Percentiles rank a stretch among this genome's conserved stretches.
These are phyloP conservation scores for Euplagia quadripunctaria DNA, from an alignment of 2,888 invertebrate genomes.

Conservation along the genomic window DNA sequence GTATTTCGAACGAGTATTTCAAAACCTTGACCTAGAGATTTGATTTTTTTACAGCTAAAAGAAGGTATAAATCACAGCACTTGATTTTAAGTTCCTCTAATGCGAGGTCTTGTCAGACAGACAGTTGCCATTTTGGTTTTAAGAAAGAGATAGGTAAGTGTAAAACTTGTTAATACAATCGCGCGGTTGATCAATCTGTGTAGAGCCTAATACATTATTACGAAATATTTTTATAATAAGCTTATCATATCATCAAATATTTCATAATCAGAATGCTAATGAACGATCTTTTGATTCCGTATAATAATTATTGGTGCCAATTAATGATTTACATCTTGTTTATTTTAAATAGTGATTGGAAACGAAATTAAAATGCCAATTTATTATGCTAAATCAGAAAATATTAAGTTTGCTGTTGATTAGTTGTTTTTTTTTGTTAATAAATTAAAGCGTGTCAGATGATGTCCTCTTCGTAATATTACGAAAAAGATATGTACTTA, in stretches of 20 bases:
- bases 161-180: neutral
- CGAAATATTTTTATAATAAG: conserved; percentile 40
- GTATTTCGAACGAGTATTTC: no score
- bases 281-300: conserved; percentile 33
- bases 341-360: conserved; percentile 46
- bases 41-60: no score
- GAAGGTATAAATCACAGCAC: no score
- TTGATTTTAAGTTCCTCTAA: neutral
- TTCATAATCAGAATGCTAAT: conserved; percentile 46
- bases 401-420: conserved; percentile 30
- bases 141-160: neutral
- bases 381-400: conserved; percentile 43
- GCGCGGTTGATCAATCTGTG: neutral
- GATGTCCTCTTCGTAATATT: neutral
- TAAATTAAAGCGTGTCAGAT: conserved; percentile 28
- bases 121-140: neutral
- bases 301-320: conserved; percentile 46
- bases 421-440: conserved; percentile 28
- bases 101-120: no score
- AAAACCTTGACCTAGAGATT: no score
- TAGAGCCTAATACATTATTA: conserved; percentile 27
- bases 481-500: neutral
- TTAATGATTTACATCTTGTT: conserved; percentile 51
- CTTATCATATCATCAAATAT: conserved; percentile 46
- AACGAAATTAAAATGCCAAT: conserved; percentile 48